phyloP scores from a whole-genome alignment of 2,888 invertebrate genomes.

The Sinodicranocentrus sp. region DNA sequence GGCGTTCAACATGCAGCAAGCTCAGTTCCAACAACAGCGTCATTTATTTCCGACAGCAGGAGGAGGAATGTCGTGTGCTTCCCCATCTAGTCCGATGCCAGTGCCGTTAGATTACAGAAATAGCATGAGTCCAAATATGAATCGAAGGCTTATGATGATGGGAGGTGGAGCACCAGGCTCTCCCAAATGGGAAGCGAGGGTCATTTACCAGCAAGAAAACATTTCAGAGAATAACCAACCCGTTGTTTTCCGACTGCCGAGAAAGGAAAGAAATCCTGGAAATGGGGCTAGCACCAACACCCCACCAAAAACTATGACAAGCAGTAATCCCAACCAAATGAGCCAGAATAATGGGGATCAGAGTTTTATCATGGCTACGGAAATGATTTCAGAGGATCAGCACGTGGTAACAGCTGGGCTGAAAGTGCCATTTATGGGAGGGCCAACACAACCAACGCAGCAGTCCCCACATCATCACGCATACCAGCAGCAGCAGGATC shows the following conservation, averaged over 20 bases:
- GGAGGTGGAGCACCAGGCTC: conserved; percentile 56
- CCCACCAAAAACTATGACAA: not conserved
- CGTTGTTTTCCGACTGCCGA: conserved; percentile 71
- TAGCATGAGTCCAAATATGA: conserved; percentile 54
- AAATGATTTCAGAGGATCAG: conserved; percentile 67
- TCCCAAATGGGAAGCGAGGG: conserved; percentile 74
- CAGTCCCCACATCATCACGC: conserved; percentile 37
- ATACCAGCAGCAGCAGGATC: conserved; percentile 22
- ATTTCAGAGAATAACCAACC: conserved; percentile 67
- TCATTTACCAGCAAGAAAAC: conserved; percentile 75
- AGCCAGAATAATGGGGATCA: conserved; percentile 63
- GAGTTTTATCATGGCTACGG: conserved; percentile 65
- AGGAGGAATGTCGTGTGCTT: conserved; percentile 56
- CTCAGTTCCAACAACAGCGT: conserved; percentile 61
- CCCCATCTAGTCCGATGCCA: conserved; percentile 72
- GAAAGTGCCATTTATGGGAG: conserved; percentile 70
- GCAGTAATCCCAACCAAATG: conserved; percentile 59
- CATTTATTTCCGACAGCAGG: conserved; percentile 62
- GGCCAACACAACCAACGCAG: conserved; percentile 53
- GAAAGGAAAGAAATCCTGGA: conserved; percentile 43
- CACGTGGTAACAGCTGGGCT: conserved; percentile 74
- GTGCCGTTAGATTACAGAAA: conserved; percentile 65
- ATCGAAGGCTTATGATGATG: conserved; percentile 55
- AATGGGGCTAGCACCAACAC: conserved; percentile 5
- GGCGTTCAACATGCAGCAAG: conserved; percentile 60